Evolutionary conservation across 2,113 vertebrate species (phyloP), one percentile per base, ranked within the genome.

Genomic region (Sinosuthora webbiana): DNA sequence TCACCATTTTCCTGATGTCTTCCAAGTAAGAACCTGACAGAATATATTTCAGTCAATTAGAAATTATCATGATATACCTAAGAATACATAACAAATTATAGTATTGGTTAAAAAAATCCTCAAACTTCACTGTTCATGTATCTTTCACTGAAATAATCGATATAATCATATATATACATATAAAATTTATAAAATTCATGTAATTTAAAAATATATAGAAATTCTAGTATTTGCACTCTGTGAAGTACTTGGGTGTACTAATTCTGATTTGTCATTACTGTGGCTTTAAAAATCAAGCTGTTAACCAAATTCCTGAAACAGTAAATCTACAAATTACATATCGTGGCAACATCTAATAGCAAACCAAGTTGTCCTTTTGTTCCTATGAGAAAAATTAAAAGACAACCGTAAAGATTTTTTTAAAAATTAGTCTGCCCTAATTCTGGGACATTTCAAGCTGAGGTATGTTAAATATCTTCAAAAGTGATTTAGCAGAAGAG

Each of bases 401-500:
- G 24, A 71, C 6, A 68, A 55, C 42, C 28, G 30, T 60, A 74
- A 83, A 47, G n/a, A 50, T n/a, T 73, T n/a, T 57, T 41, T 0
- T 0, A 62, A 77, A 69, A 76, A 65, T 17, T 57, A 63, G 9
- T 67, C 74, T 6, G 4, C 4, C 18, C 15, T 67, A 74, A 67
- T 50, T 92, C 39, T 67, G 9, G 13, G 12, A 79, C 15, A 76
- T 86, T 86, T 88, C 27, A 86, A 50, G 15, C 19, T 44, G 35
- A 68, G 14, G 59, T 89, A 81, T 75, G 13, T 74, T 71, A 77
- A 79, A 52, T 86, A 69, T 30, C 30, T 86, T 88, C 62, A 50
- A 37, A 86, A 82, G 68, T 50, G 60, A 80, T 75, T 94, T 77
- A 94, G 92, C 82, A 68, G 60, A 75, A 86, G 67, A 97, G 47